Base-by-base conservation (phyloP, 1,140 invertebrate genomes). In the Manduca sexta region DNA sequence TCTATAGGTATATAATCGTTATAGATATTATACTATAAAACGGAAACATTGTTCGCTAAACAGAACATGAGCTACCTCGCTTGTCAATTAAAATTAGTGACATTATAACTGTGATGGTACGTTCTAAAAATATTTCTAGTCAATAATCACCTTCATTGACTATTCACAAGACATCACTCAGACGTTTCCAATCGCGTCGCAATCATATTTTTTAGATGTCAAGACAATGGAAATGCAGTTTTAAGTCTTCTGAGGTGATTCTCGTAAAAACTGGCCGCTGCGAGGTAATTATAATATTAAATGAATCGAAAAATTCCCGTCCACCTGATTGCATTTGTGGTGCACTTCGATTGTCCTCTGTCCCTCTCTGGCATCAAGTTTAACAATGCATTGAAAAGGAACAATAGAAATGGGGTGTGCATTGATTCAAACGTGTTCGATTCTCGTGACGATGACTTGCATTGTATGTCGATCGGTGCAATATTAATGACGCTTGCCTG, bases 391-490 rank as follows among this genome's bases (percentile, higher is more conserved):
- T 35, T 12, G 5, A 34, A 58, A 21, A 40, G 51, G 38, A 41
- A 56, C 51, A 55, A 52, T 52, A n/a, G 55, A 52, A 45, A 43
- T 31, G 45, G 49, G 44, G 51, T 56, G 51, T 52, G 50, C 57
- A 64, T 60, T 52, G 57, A 60, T 57, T 60, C 46, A 18, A 8
- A 18, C 1, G 16, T 40, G 8, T 18, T 18, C 16, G 16, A 40
- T 40, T 40, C 38, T 18, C 38, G 38, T 3, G 18, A 46, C 40
- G 39, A 37, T 37, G 53, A 48, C 37, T 48, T 42, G 55, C 38
- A 47, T 49, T 26, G 21, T 26, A 26, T 26, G 21, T 26, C 21
- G 21, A 26, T 5, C 21, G 21, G 4, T 8, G 4, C 21, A 26
- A 26, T 3, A 26, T 26, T 1, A 26, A 26, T 26, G 21, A 26